A percentile compares a stretch with the other conserved stretches of the same genome.
phyloP scores from a whole-genome alignment of 2,888 invertebrate species.

The Drosophila differens region DNA sequence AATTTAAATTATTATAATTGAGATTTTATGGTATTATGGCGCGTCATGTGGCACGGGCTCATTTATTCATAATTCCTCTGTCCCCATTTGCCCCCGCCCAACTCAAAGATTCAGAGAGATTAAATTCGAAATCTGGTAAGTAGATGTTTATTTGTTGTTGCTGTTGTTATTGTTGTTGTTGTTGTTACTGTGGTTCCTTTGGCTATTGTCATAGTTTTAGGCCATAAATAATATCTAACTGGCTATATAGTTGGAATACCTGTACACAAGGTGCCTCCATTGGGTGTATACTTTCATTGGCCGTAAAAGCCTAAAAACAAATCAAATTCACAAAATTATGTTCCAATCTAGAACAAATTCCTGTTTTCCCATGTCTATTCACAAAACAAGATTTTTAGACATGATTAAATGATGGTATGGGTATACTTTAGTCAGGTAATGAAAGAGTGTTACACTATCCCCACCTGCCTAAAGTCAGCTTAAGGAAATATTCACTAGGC shows the following conservation, averaged over 20 bases:
- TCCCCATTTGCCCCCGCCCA: not conserved
- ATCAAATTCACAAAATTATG: not conserved
- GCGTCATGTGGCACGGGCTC: slow-evolving; percentile 32
- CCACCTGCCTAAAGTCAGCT: slow-evolving; percentile 32
- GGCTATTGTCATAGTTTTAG: slow-evolving; percentile 36
- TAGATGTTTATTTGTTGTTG: slow-evolving; percentile 8
- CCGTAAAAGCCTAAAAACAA: not conserved
- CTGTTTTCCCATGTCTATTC: not conserved
- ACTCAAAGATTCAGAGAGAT: slow-evolving; percentile 3
- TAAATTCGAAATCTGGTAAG: slow-evolving; percentile 44
- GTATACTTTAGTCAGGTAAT: slow-evolving; percentile 19
- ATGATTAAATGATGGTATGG: not conserved
- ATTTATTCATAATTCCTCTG: slow-evolving; percentile 19
- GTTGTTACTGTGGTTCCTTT: slow-evolving; percentile 21
- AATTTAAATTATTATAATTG: slow-evolving; percentile 72
- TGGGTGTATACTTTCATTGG: slow-evolving; percentile 4
- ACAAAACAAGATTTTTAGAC: not conserved
- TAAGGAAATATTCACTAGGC: slow-evolving; percentile 62
- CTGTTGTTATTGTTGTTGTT: not conserved
- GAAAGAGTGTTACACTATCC: not conserved
- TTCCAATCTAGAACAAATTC: not conserved
- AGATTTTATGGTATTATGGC: slow-evolving; percentile 64
- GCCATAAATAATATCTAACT: slow-evolving; percentile 69
- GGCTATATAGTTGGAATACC: slow-evolving; percentile 56
- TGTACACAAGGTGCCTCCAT: fast-evolving